phyloP scores from a whole-genome alignment of 2,797 vertebrate species.

The Clarias fuscus region DNA sequence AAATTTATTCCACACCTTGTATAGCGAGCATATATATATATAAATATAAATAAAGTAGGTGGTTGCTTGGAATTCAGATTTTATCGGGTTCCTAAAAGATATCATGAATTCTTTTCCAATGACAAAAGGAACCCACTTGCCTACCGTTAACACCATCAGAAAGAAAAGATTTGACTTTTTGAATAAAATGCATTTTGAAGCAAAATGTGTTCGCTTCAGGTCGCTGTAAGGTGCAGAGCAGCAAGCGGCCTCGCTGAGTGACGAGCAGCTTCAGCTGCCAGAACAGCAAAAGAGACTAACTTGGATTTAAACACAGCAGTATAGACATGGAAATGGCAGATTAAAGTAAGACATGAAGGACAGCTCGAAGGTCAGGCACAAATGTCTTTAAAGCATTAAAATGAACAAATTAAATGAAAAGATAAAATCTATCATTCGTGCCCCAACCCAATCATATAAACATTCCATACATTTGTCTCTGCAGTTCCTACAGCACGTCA shows the following conservation, averaged over 20 bases:
- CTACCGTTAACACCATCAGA: constrained; percentile 22
- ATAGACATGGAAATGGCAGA: neutral
- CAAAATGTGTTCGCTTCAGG: constrained; percentile 30
- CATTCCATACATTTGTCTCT: neutral
- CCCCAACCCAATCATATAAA: neutral
- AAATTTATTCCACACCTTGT: neutral
- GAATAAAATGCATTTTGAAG: constrained; percentile 60
- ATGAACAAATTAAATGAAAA: neutral
- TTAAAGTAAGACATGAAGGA: neutral
- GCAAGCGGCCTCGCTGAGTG: constrained; percentile 66
- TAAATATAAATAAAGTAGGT: neutral
- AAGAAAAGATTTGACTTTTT: constrained; percentile 44
- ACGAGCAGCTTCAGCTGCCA: constrained; percentile 58
- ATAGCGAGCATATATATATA: neutral
- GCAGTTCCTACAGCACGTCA: neutral
- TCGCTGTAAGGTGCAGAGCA: constrained; percentile 48
- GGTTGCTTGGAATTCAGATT: constrained; percentile 5
- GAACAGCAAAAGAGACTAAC: constrained; percentile 61
- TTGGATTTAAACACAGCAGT: constrained; percentile 26
- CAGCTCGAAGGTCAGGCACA: neutral
- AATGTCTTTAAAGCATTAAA: neutral
- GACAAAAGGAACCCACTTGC: neutral
- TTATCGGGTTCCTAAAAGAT: neutral
- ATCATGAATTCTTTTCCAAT: neutral
- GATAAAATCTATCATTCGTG: neutral